Base-by-base conservation (phyloP, 1,140 invertebrate genomes). In the Littorina saxatilis region DNA sequence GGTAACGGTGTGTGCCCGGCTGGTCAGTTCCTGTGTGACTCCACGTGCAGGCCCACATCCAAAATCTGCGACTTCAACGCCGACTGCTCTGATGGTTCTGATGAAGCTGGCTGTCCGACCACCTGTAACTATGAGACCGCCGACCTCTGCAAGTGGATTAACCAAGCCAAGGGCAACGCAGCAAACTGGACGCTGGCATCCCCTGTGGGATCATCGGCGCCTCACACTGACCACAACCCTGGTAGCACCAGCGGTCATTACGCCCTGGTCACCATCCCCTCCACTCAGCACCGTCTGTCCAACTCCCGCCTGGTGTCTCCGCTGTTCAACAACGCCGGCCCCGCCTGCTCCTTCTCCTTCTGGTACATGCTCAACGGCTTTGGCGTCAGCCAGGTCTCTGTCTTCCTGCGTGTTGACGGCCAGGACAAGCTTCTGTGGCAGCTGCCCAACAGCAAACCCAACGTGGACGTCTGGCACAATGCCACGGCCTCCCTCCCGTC, bases 1-100 rank as follows among this genome's bases (percentile, higher is more conserved):
- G 82, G 86, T 81, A 43, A 79, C 79, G 13, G 82, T 63, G 73
- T 83, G 20, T 91, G 89, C 83, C 85, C 86, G 63, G 79, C 81
- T 32, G 89, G 87, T 74, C 85, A 83, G 52, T 84, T 84, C 55
- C 79, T 87, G 70, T 91, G 90, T 80, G 74, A 50, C n/a, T 81
- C 82, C 39, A 78, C 43, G 13, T 91, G 91, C 84, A 85, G 89
- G 15, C 79, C 83, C 11, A 63, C 80, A 11, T 40, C 52, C 3
- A 81, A 84, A 40, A 79, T 87, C 7, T 97, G 96, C 86, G 94
- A 96, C 90, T 97, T 96, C 87, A 95, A 96, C 87, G 89, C 89
- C 1, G 94, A 94, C 86, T 91, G 91, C 68, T 39, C 37, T 35
- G 87, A 89, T 79, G 84, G 85, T 13, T 79, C 77, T 52, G 91